Percentiles rank a stretch among this genome's conserved stretches.
Evolutionary conservation across 2,888 invertebrate genomes (phyloP).

Genomic region (Pinctada fucata): DNA sequence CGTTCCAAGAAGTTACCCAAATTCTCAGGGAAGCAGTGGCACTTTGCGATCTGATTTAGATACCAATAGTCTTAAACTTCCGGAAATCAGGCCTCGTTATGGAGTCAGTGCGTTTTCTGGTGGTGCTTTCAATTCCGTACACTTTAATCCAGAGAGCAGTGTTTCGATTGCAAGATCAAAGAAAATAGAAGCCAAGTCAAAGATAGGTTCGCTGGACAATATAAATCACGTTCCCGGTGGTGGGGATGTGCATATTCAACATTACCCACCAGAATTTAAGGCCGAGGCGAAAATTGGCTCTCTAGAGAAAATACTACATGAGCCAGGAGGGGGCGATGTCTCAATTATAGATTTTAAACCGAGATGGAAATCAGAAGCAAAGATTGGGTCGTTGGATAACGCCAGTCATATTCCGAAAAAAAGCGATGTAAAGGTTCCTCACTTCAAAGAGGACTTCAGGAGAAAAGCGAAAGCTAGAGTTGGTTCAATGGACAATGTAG

Average conservation of each 20-base stretch:
- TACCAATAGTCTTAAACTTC: constrained; percentile 36
- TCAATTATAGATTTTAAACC: constrained; percentile 51
- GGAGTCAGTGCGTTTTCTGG: constrained; percentile 53
- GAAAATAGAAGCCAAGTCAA: constrained; percentile 46
- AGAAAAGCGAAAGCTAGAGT: constrained; percentile 48
- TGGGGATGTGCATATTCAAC: constrained; percentile 44
- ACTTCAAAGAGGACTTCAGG: constrained; percentile 50
- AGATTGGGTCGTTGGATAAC: constrained; percentile 63
- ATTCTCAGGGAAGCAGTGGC: constrained; percentile 23
- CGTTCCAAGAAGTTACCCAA: constrained; percentile 23
- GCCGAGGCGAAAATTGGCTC: constrained; percentile 58
- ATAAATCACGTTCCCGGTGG: constrained; percentile 49
- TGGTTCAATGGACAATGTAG: constrained; percentile 54
- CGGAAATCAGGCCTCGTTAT: constrained; percentile 53
- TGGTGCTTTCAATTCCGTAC: constrained; percentile 50
- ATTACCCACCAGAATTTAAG: constrained; percentile 50
- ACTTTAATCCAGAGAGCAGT: constrained; percentile 58
- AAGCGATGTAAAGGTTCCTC: constrained; percentile 46
- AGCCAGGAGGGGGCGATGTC: constrained; percentile 57
- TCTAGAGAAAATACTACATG: constrained; percentile 54
- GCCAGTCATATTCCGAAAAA: constrained; percentile 53
- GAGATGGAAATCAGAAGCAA: constrained; percentile 57
- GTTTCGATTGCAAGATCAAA: neutral
- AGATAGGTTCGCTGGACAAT: constrained; percentile 56
- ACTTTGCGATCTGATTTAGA: constrained; percentile 10